phyloP scores from a whole-genome alignment of 2,797 vertebrate species.

The Coracias cyanogaster region DNA sequence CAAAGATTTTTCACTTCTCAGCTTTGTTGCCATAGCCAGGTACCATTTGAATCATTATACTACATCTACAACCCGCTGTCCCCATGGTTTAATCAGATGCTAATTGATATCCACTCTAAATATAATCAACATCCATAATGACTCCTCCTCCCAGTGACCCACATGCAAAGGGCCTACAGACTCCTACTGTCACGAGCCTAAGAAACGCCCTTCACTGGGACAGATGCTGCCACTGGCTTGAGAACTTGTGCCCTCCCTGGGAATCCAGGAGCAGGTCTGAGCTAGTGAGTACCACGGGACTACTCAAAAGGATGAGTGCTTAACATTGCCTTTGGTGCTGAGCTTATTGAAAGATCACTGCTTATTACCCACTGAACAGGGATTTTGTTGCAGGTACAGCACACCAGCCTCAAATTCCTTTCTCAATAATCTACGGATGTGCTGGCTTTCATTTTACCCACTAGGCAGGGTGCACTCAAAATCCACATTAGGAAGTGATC shows the following conservation, averaged over 20 bases:
- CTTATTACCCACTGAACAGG: background rate
- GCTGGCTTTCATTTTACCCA: background rate
- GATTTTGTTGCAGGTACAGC: background rate
- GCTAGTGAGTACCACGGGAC: background rate
- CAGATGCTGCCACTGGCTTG: background rate
- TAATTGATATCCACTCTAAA: background rate
- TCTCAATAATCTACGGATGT: background rate
- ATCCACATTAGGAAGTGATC: background rate
- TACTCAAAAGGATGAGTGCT: background rate
- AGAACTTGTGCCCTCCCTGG: background rate
- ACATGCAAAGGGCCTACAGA: background rate
- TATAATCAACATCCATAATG: background rate
- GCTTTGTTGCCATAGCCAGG: background rate
- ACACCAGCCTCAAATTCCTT: background rate
- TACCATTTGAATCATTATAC: background rate
- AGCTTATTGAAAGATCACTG: background rate
- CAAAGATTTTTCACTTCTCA: background rate
- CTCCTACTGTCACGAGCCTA: background rate
- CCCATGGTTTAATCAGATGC: background rate
- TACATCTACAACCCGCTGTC: background rate
- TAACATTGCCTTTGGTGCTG: background rate
- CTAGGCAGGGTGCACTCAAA: background rate
- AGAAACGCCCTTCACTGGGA: background rate
- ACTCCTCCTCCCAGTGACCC: background rate
- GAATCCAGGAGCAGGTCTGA: background rate